phyloP scores from a whole-genome alignment of 2,888 invertebrate genomes.

The Lasioglossum malachurum region DNA sequence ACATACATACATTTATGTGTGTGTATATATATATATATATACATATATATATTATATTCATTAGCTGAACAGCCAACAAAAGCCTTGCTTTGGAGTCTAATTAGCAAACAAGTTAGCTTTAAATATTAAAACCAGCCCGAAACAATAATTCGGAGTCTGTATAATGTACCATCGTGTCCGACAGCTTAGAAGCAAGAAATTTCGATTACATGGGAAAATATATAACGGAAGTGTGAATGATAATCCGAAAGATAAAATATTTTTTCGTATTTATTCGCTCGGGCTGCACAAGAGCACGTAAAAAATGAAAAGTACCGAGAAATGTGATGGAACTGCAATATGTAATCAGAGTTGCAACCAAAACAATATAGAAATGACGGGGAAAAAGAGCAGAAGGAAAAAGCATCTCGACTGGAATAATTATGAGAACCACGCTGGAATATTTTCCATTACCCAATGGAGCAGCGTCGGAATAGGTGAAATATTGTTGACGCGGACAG shows the following conservation, averaged over 20 bases:
- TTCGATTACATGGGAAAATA: background rate
- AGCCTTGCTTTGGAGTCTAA: background rate
- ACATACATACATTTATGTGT: too few species aligned
- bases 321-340: constrained; percentile 52
- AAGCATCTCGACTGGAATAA: constrained; percentile 48
- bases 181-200: background rate
- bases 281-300: background rate
- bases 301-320: constrained; percentile 10
- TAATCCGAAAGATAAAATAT: background rate
- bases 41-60: too few species aligned
- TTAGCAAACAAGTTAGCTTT: background rate
- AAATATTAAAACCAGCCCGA: background rate
- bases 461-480: constrained; percentile 48
- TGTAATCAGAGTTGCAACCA: constrained; percentile 34
- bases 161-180: background rate
- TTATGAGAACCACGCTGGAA: constrained; percentile 46
- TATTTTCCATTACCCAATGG: constrained; percentile 36
- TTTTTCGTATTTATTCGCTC: background rate
- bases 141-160: background rate
- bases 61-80: background rate
- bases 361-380: constrained; percentile 54
- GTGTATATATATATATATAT: too few species aligned
- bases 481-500: constrained; percentile 52
- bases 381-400: constrained; percentile 28
- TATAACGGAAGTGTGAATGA: background rate